Base-by-base conservation (phyloP, 2,888 invertebrate genomes). In the Epistrophella euchroma region DNA sequence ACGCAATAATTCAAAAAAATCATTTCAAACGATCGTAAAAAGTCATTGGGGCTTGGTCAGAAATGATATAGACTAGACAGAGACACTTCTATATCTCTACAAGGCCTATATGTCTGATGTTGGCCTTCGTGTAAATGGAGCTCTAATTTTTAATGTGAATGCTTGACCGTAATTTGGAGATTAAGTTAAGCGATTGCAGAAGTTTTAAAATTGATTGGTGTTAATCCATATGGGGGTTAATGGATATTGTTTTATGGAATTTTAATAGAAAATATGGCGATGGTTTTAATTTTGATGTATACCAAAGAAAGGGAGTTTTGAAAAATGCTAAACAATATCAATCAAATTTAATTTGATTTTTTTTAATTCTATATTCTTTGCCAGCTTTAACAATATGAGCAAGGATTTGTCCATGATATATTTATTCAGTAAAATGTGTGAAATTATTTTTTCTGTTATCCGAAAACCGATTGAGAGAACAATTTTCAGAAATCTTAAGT, bases 1-100 rank as follows among this genome's bases (percentile, higher is more conserved):
- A 74, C 70, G 70, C 70, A 78, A 84, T 79, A 79, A 79, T 25
- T 84, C 78, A 84, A 73, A 79, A 79, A 79, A 40, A 72, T 71
- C 73, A 62, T 68, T 78, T 70, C 47, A 40, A 40, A 74, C 73
- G 62, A 74, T 74, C 78, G 62, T 83, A 19, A 17, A 64, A 56
- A 64, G 35, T 47, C 32, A 9, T 56, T 64, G 66, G 66, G 47
- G 25, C 13, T 56, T 74, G 78, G 19, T 15, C 35, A 52, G 37
- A n/a, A 15, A 60, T 43, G n/a, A 32, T 19, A 43, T 40, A 52
- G n/a, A n/a, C n/a, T n/a, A n/a, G n/a, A n/a, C n/a, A n/a, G n/a
- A 58, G 37, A 50, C 19, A 47, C n/a, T 6, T 43, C 5, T 66
- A 17, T 19, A 1, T 45, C 2, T 35, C 17, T 19, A 37, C 6